These are phyloP conservation scores for Lutraria lutraria DNA, from an alignment of 2,888 invertebrate genomes.

Conservation along the genomic window DNA sequence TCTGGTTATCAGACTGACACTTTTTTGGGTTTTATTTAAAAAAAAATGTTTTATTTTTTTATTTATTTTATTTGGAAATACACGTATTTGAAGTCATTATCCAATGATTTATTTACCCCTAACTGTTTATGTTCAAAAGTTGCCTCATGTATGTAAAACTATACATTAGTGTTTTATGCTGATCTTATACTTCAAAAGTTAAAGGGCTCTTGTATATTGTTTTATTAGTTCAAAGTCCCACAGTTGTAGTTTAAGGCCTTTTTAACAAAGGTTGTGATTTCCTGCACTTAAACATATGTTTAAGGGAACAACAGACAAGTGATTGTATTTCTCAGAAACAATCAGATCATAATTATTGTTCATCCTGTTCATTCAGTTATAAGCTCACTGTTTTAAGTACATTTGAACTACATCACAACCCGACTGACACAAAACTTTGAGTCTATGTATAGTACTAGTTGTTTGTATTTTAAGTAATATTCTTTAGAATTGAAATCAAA, in stretches of 20 bases:
- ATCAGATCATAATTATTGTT: background rate
- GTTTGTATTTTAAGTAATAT: background rate
- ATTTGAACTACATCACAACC: background rate
- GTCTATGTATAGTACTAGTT: background rate
- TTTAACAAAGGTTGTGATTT: background rate
- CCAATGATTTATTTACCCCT: too few relatives aligned
- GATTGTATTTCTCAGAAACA: background rate
- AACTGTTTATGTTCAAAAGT: too few relatives aligned
- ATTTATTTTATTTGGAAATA: too few relatives aligned
- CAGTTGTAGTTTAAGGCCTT: background rate
- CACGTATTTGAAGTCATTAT: too few relatives aligned
- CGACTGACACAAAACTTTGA: background rate
- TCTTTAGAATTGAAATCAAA: background rate
- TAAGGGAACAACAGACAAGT: background rate
- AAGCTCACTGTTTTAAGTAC: background rate
- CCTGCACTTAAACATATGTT: background rate
- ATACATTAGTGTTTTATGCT: background rate
- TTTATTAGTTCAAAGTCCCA: background rate
- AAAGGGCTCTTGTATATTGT: background rate
- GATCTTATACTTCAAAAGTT: background rate
- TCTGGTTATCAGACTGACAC: too few relatives aligned
- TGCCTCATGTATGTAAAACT: too few relatives aligned
- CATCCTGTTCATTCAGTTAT: background rate
- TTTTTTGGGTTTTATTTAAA: too few relatives aligned
- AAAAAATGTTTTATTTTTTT: too few relatives aligned